Evolutionary conservation across 2,113 vertebrate species (phyloP), one percentile per base, ranked within the genome.

Genomic region (Ibidorhyncha struthersii): DNA sequence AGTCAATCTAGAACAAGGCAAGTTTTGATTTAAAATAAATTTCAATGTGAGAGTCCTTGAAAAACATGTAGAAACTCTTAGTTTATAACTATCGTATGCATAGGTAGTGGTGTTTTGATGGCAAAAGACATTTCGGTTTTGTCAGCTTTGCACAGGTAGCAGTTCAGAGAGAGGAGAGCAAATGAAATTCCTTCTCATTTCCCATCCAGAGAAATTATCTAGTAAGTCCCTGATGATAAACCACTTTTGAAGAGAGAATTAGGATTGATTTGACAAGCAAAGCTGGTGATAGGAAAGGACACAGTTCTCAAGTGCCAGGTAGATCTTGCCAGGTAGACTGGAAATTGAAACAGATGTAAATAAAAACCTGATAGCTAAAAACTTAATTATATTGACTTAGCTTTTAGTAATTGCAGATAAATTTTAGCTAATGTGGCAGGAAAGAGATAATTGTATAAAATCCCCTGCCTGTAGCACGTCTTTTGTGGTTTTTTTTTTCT

Each of bases 11-110:
- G 41, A 77, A 78, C 47, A 45, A 56, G 74, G 8, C 19, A 82
- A 76, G 8, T 77, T 93, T 84, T 88, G n/a, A 88, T 78, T 96
- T 74, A 72, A 91, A 90, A 45, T 69, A 53, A 27, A 90, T 83
- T 80, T 78, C 14, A 49, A 0, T 40, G 9, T 65, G 22, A 73
- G 22, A 34, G 9, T 16, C 30, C 63, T 81, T 93, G 53, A 88
- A 69, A 83, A 83, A 29, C 22, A 32, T 7, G 11, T n/a, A 62
- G 53, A 62, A 89, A 14, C 43, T 65, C 25, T 58, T 78, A 65
- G 61, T 16, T 71, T 93, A 13, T 59, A 40, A 36, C 15, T 62
- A 65, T 14, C 7, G 8, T 49, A 69, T 76, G 38, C 13, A 11
- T 59, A 22, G 10, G 16, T 40, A 38, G 14, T 47, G 58, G 27